These are phyloP conservation scores for Drusus annulatus DNA, from an alignment of 1,140 invertebrate species.

Conservation along the genomic window DNA sequence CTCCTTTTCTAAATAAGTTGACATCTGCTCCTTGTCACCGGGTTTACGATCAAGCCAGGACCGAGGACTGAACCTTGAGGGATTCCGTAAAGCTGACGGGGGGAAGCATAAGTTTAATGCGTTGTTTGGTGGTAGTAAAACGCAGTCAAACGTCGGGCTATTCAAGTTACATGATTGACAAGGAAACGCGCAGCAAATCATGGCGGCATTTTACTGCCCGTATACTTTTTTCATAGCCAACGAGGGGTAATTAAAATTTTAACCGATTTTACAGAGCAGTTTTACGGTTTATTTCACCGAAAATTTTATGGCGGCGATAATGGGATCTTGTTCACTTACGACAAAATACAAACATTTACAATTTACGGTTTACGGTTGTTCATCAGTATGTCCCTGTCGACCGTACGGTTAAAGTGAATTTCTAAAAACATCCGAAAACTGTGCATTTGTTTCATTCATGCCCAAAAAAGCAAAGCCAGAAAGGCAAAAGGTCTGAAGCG, in stretches of 20 bases:
- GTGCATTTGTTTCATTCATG: too few species aligned
- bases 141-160: constrained; percentile 1
- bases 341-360: too few species aligned
- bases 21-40: constrained; percentile 26
- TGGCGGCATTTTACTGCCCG: neutral
- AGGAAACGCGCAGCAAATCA: constrained; percentile 18
- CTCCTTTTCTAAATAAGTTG: neutral
- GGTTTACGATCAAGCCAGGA: constrained; percentile 3
- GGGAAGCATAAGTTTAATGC: neutral
- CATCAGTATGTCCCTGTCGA: too few species aligned
- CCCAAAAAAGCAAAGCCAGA: too few species aligned
- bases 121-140: neutral
- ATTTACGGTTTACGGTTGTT: too few species aligned
- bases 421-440: too few species aligned
- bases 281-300: neutral
- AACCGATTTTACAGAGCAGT: constrained; percentile 7
- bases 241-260: constrained; percentile 8
- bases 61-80: neutral
- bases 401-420: too few species aligned
- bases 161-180: constrained; percentile 18
- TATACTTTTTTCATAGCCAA: constrained; percentile 8
- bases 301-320: constrained; percentile 6
- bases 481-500: too few species aligned
- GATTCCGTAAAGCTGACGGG: neutral
- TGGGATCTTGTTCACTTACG: constrained; percentile 1